These are phyloP conservation scores for Solenopsis invicta DNA, from an alignment of 1,140 invertebrate species.

Conservation along the genomic window DNA sequence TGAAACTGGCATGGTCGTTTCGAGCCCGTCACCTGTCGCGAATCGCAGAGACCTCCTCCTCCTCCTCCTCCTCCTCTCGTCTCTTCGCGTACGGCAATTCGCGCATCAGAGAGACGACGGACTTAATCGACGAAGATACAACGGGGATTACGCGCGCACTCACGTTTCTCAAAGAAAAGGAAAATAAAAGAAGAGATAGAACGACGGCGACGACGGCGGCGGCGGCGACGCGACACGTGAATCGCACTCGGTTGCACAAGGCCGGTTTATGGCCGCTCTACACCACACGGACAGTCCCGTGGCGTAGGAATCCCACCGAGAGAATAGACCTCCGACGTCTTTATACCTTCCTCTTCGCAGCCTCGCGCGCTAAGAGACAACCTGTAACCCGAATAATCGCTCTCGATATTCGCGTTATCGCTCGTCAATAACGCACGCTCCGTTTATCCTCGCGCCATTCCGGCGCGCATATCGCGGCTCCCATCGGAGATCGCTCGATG, in stretches of 20 bases:
- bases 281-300: background rate
- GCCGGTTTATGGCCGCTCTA: background rate
- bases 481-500: background rate
- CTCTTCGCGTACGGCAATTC: background rate
- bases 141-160: background rate
- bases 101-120: background rate
- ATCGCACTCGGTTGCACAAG: conserved; percentile 15
- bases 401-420: background rate
- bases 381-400: background rate
- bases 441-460: background rate
- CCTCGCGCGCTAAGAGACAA: background rate
- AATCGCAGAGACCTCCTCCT: background rate
- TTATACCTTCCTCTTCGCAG: background rate
- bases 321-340: background rate
- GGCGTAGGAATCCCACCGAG: background rate
- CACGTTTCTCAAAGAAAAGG: conserved; percentile 35
- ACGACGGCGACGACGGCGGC: too few relatives aligned
- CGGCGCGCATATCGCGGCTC: background rate
- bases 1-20: background rate
- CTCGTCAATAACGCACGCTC: background rate
- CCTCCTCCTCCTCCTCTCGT: too few relatives aligned
- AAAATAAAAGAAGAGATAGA: background rate
- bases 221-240: too few relatives aligned
- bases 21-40: background rate
- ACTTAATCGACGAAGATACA: conserved; percentile 39